These are phyloP conservation scores for Esperia sulphurella DNA, from an alignment of 2,888 invertebrate genomes.

Conservation along the genomic window DNA sequence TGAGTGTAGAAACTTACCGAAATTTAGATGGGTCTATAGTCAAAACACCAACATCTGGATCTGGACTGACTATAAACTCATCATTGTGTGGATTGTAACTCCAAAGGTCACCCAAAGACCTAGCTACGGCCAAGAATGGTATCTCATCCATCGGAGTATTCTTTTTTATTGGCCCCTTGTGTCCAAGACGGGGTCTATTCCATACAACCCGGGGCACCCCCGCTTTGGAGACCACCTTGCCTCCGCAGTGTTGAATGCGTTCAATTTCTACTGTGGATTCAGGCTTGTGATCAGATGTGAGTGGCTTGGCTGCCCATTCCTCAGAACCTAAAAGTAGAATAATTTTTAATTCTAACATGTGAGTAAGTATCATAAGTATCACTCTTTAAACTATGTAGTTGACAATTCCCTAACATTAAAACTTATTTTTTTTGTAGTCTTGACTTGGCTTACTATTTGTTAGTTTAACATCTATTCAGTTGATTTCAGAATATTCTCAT, in stretches of 20 bases:
- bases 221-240: conserved; percentile 84
- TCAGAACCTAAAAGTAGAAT: conserved; percentile 62
- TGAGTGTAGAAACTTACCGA: conserved; percentile 49
- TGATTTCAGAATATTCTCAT: too few relatives aligned
- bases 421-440: too few relatives aligned
- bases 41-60: conserved; percentile 95
- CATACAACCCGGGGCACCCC: conserved; percentile 98
- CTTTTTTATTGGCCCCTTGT: conserved; percentile 90
- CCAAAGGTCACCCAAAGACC: conserved; percentile 98
- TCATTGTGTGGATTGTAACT: conserved; percentile 95
- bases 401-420: too few relatives aligned
- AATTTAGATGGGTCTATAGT: conserved; percentile 88
- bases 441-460: too few relatives aligned
- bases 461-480: too few relatives aligned
- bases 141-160: conserved; percentile 96
- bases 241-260: conserved; percentile 90
- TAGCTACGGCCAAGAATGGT: conserved; percentile 96
- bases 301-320: conserved; percentile 88
- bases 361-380: too few relatives aligned
- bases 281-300: conserved; percentile 97
- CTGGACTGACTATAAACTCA: conserved; percentile 98
- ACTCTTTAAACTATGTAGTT: too few relatives aligned
- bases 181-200: conserved; percentile 92
- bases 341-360: neutral
- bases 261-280: conserved; percentile 90